Base-by-base conservation (phyloP, 2,113 vertebrate species). In the Osmerus eperlanus region DNA sequence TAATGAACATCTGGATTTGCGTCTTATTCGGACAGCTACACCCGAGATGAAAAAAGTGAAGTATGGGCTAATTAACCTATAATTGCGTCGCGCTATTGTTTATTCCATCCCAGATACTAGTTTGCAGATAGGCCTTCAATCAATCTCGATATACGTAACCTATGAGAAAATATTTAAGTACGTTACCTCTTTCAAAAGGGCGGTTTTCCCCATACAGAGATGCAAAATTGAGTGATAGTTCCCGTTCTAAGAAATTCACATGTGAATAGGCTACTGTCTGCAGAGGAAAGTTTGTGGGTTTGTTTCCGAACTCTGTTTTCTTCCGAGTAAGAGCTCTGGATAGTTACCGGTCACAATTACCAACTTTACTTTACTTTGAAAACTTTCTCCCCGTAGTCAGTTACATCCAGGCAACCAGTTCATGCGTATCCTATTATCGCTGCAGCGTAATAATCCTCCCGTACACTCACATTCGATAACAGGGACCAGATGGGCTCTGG, bases 401-500 rank as follows among this genome's bases (percentile, higher is more conserved):
- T 54, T 41, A 51, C 61, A 47, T 60, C 14, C 72, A 67, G 28
- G 67, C 41, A 63, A 58, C 76, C 71, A 74, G 65, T 82, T 78
- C 67, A 73, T 81, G 71, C 78, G 76, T 67, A 64, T 83, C 78
- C 73, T 70, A 73, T 76, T 82, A 80, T 72, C 76, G 25, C 65
- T 59, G 65, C 71, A 65, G 60, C 77, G 56, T 66, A 62, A 66
- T 53, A 72, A 59, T 68, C 65, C 73, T 19, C 74, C 53, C 55
- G 65, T 66, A 58, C 25, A 68, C 56, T 58, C 61, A 53, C 62
- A 36, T 51, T 69, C 78, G 23, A 15, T 8, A 54, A 60, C 56
- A 47, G 36, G 65, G 51, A 23, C 68, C 74, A 25, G 53, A 56
- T 19, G 71, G 69, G 41, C 72, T 78, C n/a, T 81, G 85, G 83